Conservation (phyloP, 2,888 invertebrate species). For the Axea sp. region DNA sequence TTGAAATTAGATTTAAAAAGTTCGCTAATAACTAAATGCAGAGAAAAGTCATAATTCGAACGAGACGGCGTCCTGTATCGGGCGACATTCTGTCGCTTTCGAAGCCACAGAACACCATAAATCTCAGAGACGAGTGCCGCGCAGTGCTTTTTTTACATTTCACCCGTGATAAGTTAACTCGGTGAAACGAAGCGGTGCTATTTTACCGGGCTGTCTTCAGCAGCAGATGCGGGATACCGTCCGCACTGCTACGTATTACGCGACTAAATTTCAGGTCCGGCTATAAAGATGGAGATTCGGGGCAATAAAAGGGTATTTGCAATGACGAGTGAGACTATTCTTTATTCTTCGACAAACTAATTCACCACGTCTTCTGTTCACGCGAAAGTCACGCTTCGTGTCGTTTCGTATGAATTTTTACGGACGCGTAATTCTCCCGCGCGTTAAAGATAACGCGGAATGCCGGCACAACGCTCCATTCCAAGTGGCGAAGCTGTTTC, state of each 20-base stretch:
- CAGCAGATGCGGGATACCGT: slow-evolving; percentile 60
- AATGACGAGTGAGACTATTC: slow-evolving; percentile 42
- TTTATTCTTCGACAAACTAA: slow-evolving; percentile 34
- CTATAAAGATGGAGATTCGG: slow-evolving; percentile 61
- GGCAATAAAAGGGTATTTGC: slow-evolving; percentile 54
- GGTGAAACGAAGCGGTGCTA: slow-evolving; percentile 57
- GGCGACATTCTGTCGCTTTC: slow-evolving; percentile 61
- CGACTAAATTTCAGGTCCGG: slow-evolving; percentile 45
- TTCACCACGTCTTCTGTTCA: slow-evolving; percentile 24
- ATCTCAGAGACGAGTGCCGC: slow-evolving; percentile 54
- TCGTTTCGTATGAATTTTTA: slow-evolving; percentile 11
- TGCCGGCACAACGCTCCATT: too few relatives aligned
- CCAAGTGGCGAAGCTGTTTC: too few relatives aligned
- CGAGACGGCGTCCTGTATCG: slow-evolving; percentile 45
- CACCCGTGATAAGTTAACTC: slow-evolving; percentile 59
- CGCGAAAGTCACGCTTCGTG: slow-evolving; percentile 16
- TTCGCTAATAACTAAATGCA: slow-evolving; percentile 47
- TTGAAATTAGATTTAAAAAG: slow-evolving; percentile 41
- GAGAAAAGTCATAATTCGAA: slow-evolving; percentile 56
- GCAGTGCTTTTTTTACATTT: slow-evolving; percentile 44
- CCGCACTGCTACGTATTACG: slow-evolving; percentile 44
- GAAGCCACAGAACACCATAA: slow-evolving; percentile 58
- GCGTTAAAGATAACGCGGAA: not conserved
- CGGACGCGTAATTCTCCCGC: not conserved
- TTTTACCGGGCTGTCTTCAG: slow-evolving; percentile 57